Percentiles rank a stretch among this genome's conserved stretches.
phyloP scores from a whole-genome alignment of 2,888 invertebrate species.

The Tachina grossa region DNA sequence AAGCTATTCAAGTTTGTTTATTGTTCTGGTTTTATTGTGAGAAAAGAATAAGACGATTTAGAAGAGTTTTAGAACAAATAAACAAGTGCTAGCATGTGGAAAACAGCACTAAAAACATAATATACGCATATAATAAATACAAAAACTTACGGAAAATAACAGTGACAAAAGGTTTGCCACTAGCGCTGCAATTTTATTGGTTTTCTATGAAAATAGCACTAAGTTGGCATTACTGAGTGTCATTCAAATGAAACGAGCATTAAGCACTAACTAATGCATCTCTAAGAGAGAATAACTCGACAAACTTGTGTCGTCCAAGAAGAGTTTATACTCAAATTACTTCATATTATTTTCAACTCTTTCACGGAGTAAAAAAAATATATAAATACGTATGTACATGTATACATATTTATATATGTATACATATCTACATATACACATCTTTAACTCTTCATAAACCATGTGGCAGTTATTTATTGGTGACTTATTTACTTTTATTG shows the following conservation, averaged over 20 bases:
- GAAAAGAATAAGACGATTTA: neutral
- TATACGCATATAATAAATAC: neutral
- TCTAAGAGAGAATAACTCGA: slow-evolving; percentile 38
- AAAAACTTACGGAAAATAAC: no score
- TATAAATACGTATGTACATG: neutral
- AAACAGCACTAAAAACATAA: neutral
- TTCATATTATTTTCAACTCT: slow-evolving; percentile 19
- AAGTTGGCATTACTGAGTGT: slow-evolving; percentile 3
- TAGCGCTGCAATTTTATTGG: no score
- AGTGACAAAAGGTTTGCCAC: no score
- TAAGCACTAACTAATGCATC: no score
- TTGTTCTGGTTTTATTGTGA: neutral
- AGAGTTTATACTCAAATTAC: slow-evolving; percentile 49
- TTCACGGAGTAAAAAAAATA: neutral
- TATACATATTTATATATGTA: no score
- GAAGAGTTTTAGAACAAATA: slow-evolving; percentile 22
- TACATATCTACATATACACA: no score
- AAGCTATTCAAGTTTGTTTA: slow-evolving; percentile 12
- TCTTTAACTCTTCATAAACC: slow-evolving; percentile 2
- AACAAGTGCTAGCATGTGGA: slow-evolving; percentile 40
- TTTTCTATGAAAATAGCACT: neutral
- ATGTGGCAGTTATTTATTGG: neutral
- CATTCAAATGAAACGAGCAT: neutral
- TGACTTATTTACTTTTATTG: neutral
- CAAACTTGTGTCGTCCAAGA: slow-evolving; percentile 55